Percentiles rank a stretch among this genome's conserved stretches.
These are phyloP conservation scores for Parazoanthus atlanticus DNA, from an alignment of 92 coral and sea anemone genomes.

Conservation along the genomic window DNA sequence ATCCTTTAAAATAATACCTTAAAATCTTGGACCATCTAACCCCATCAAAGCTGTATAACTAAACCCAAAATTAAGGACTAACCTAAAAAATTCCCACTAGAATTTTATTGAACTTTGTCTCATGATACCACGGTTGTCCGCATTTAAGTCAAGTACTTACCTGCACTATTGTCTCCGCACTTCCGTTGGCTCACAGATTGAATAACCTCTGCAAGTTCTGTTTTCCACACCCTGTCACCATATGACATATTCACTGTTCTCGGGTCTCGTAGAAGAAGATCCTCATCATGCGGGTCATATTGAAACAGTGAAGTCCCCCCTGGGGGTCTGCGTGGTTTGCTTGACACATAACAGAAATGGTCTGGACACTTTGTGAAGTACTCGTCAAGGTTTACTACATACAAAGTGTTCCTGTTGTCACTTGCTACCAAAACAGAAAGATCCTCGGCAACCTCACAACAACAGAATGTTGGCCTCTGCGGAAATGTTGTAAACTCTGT, in stretches of 20 bases:
- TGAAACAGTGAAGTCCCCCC: constrained; percentile 35
- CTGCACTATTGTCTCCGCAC: not conserved
- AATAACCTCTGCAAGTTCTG: constrained; percentile 69
- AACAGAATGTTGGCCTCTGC: constrained; percentile 39
- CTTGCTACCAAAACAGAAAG: constrained; percentile 67
- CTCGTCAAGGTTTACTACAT: constrained; percentile 69
- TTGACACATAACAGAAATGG: constrained; percentile 38
- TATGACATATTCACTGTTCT: constrained; percentile 63
- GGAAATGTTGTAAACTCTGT: not conserved
- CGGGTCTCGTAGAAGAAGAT: constrained; percentile 61
- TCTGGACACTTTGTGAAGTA: constrained; percentile 72
- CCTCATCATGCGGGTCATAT: constrained; percentile 77
- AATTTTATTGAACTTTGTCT: too few relatives aligned
- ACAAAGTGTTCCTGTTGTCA: constrained; percentile 74
- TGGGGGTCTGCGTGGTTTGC: not conserved
- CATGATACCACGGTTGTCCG: not conserved
- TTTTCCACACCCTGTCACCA: constrained; percentile 94
- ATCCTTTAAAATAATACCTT: too few relatives aligned
- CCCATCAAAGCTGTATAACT: too few relatives aligned
- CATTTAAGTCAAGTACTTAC: not conserved
- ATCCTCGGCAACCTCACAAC: constrained; percentile 71
- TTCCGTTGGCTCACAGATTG: constrained; percentile 41
- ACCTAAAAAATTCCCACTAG: too few relatives aligned
- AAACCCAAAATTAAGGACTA: too few relatives aligned
- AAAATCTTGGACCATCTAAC: too few relatives aligned